Evolutionary conservation across 1,140 invertebrate species (phyloP), one percentile per base, ranked within the genome.

Genomic region (Psix sp.): DNA sequence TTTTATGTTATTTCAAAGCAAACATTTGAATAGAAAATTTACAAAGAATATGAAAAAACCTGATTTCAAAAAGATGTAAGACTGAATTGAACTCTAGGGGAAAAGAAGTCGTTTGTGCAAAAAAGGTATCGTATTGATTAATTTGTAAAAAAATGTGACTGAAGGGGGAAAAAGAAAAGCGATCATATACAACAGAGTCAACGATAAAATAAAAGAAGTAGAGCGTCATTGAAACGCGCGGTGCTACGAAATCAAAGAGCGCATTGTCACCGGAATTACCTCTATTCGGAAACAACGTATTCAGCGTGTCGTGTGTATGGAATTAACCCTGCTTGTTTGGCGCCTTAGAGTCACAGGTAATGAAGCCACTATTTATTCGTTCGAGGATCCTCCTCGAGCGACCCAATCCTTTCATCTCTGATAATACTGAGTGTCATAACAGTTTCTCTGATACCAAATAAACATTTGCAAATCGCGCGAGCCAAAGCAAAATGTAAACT

Each of bases 301-400:
- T 87, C 83, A 86, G 76, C 71, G 72, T 77, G 76, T 71, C 80
- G 73, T 65, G 57, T 68, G 71, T 83, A 80, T 86, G 77, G 81
- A 87, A 87, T 86, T 85, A 87, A 86, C 84, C 80, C 82, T 84
- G 84, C 85, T 87, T 87, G 84, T 87, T 86, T 84, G 76, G 57
- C 76, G 82, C 77, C 76, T 80, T 82, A 75, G 81, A 82, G 76
- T 76, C 76, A 77, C 74, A 73, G 79, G 80, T 82, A 84, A 84
- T 77, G 81, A 85, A 85, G 81, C 77, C 79, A 80, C 80, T 79
- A 84, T 84, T 84, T 84, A 83, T 84, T 80, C 76, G 76, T 52
- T 68, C 57, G 54, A 70, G 67, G 38, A 63, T 71, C 52, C 73
- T 60, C 52, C 33, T 70, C n/a, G 38, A 42, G 31, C 60, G 15